Percentiles rank a stretch among this genome's conserved stretches.
These are phyloP conservation scores for Alcedo quadribrachys DNA, from an alignment of 2,797 vertebrate genomes.

Conservation along the genomic window DNA sequence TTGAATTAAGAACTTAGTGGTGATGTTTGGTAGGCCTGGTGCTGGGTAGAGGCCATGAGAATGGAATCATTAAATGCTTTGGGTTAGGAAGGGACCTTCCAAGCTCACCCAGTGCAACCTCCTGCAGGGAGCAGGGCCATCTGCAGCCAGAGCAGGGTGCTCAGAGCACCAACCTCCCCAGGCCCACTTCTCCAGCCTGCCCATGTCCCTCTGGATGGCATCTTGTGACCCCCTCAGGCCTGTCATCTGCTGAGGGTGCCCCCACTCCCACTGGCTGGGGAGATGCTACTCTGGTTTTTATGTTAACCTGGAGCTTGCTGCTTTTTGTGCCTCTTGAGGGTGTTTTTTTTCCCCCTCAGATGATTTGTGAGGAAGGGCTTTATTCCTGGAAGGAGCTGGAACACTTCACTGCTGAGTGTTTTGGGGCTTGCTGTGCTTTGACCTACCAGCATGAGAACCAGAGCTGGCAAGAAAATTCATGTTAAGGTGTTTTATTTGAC, in stretches of 20 bases:
- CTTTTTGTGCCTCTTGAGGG: neutral
- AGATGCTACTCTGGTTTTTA: neutral
- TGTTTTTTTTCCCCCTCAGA: neutral
- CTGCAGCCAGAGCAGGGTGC: too few species aligned
- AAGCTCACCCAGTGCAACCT: too few species aligned
- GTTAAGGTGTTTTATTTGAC: neutral
- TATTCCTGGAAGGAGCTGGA: neutral
- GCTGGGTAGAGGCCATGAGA: neutral
- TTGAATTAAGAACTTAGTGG: neutral
- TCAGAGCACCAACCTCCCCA: too few species aligned
- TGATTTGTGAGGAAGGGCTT: neutral
- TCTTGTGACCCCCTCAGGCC: neutral
- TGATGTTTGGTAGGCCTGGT: neutral
- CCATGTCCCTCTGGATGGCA: neutral
- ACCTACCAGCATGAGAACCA: neutral
- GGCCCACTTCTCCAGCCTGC: neutral
- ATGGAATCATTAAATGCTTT: neutral
- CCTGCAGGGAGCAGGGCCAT: too few species aligned
- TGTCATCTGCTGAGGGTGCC: neutral
- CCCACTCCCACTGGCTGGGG: neutral
- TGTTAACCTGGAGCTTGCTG: neutral
- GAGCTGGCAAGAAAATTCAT: too few species aligned
- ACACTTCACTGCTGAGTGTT: fast-evolving
- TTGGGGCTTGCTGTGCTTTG: neutral
- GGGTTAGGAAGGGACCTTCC: neutral